Base-by-base conservation (phyloP, 92 coral and sea anemone genomes). In the Chrysogorgia sp. region DNA sequence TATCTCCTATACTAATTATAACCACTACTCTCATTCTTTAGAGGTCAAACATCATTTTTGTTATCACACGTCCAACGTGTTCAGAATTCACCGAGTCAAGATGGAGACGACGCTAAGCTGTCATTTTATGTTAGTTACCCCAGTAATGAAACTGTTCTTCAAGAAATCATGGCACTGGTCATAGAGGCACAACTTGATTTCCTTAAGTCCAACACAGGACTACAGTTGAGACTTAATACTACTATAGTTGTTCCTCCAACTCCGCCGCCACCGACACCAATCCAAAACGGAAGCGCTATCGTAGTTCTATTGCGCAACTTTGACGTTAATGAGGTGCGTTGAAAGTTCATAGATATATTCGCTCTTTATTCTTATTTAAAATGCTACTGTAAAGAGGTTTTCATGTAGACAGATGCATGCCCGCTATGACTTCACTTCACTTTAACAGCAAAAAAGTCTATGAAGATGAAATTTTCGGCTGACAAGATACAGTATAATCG, bases 251-350 rank as follows among this genome's bases (percentile, higher is more conserved):
- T n/a, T 14, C 45, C 23, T 26, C 30, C 79, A n/a, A n/a, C n/a
- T 10, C 29, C 32, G 19, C 49, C 79, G 32, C n/a, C n/a, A n/a
- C 79, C 79, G 8, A 53, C 79, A 9, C 1, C 31, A 28, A 50
- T 20, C 0, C 58, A 72, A 17, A 72, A 17, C 22, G 32, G 15
- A n/a, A 72, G 58, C 30, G 47, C 79, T 20, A 34, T 72, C n/a
- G 33, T 31, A 8, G 49, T 72, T 20, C 33, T 34, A 7, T 20
- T 72, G 32, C 25, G 7, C 5, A 32, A 72, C 58, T 72, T 53
- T 41, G 63, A 72, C 53, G 65, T 58, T 8, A 55, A 37, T 32
- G 26, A 72, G 79, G 79, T 72, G 17, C 34, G 79, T 71, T 19
- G 10, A 47, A 47, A 47, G 15, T 2, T 47, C 53, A 37, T 12